These are phyloP conservation scores for Corticium candelabrum DNA, from an alignment of 37 sponge, comb jelly and placozoan species.

Conservation along the genomic window DNA sequence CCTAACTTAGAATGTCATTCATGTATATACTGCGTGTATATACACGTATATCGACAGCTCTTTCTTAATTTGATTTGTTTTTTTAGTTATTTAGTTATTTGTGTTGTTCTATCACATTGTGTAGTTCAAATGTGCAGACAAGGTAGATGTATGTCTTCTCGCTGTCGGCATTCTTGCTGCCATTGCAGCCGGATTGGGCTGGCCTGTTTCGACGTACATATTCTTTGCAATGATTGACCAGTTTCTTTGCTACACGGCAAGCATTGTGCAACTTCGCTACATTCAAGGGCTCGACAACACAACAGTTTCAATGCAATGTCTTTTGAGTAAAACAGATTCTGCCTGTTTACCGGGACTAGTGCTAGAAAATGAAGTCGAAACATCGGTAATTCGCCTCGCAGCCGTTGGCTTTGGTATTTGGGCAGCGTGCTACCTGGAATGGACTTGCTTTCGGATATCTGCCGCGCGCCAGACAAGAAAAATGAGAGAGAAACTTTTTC, in stretches of 20 bases:
- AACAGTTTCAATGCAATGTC: not conserved
- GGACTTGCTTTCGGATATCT: not conserved
- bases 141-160: not conserved
- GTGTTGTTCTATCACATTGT: too few species aligned
- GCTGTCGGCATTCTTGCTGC: not conserved
- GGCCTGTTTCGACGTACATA: not conserved
- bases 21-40: too few species aligned
- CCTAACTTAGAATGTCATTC: too few species aligned
- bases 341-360: not conserved
- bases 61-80: too few species aligned
- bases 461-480: not conserved
- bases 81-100: too few species aligned
- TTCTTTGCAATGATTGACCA: not conserved
- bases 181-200: not conserved
- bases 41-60: too few species aligned
- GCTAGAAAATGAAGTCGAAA: not conserved
- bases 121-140: not conserved
- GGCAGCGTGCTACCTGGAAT: not conserved
- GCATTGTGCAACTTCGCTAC: not conserved
- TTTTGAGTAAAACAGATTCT: not conserved
- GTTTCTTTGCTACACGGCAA: not conserved
- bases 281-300: not conserved
- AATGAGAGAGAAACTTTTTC: not conserved
- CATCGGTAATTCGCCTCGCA: not conserved
- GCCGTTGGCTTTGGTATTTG: not conserved